phyloP scores from a whole-genome alignment of 2,113 vertebrate genomes.

The Solea senegalensis region DNA sequence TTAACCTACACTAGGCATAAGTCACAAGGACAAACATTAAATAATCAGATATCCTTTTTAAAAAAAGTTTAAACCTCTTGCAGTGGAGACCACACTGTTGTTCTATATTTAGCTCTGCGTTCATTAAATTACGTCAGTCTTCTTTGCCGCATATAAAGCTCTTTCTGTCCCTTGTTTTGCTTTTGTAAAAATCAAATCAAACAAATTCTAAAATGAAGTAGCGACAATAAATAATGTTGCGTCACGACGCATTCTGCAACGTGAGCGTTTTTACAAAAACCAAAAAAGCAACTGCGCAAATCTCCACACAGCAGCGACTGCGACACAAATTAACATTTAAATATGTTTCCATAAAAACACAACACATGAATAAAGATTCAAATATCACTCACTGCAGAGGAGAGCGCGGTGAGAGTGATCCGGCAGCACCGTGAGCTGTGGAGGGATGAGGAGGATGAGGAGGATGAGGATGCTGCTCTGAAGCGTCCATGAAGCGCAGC shows the following conservation, averaged over 20 bases:
- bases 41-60: conserved; percentile 16
- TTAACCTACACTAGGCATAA: conserved; percentile 18
- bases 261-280: neutral
- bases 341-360: neutral
- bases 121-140: conserved; percentile 52
- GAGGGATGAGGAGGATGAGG: conserved; percentile 48
- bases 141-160: conserved; percentile 35
- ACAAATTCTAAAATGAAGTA: neutral
- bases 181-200: conserved; percentile 1
- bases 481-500: conserved; percentile 77
- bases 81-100: neutral
- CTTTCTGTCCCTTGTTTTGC: conserved; percentile 2
- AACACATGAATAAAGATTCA: neutral
- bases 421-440: conserved; percentile 34
- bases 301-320: neutral
- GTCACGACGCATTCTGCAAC: conserved; percentile 1
- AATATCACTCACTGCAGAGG: neutral
- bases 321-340: conserved; percentile 15
- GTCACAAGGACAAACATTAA: conserved; percentile 14
- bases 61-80: conserved; percentile 29
- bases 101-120: conserved; percentile 36
- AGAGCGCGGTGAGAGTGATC: conserved; percentile 36
- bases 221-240: neutral
- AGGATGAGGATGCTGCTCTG: conserved; percentile 73
- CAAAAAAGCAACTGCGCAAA: conserved; percentile 17